Evolutionary conservation across 2,797 vertebrate species (phyloP).

Genomic region (Gallirallus australis): DNA sequence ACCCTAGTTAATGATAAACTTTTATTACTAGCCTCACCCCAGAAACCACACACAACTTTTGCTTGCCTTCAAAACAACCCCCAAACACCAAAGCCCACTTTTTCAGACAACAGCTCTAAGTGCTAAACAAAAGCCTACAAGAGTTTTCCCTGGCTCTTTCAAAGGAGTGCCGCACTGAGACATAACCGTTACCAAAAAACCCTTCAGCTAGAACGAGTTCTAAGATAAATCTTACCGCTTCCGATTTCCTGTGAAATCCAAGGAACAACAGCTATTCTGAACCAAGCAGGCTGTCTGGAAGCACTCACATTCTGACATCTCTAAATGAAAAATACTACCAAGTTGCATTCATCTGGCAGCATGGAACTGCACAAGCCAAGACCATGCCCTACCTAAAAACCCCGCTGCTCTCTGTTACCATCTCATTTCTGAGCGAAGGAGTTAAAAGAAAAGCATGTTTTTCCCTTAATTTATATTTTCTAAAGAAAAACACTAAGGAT

Average conservation of each 20-base stretch:
- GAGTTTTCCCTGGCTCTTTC: not conserved
- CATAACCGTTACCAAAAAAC: fast-evolving
- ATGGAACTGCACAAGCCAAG: not conserved
- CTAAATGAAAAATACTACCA: not conserved
- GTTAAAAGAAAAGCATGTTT: fast-evolving
- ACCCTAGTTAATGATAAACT: conserved; percentile 23
- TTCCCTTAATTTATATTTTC: fast-evolving
- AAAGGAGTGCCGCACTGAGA: not conserved
- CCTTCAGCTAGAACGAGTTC: not conserved
- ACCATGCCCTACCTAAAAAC: not conserved
- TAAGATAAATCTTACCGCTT: not conserved
- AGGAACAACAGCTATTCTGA: not conserved
- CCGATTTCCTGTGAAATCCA: not conserved
- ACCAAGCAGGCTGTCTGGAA: not conserved
- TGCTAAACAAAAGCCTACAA: not conserved
- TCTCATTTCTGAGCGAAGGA: not conserved
- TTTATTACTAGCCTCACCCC: not conserved
- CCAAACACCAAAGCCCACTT: not conserved
- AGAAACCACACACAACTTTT: not conserved
- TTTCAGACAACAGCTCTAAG: not conserved
- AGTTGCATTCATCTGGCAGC: not conserved
- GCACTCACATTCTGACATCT: not conserved
- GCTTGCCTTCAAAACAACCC: not conserved
- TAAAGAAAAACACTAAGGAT: not conserved
- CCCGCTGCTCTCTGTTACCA: not conserved